These are phyloP conservation scores for Cabera pusaria DNA, from an alignment of 2,888 invertebrate species.

Conservation along the genomic window DNA sequence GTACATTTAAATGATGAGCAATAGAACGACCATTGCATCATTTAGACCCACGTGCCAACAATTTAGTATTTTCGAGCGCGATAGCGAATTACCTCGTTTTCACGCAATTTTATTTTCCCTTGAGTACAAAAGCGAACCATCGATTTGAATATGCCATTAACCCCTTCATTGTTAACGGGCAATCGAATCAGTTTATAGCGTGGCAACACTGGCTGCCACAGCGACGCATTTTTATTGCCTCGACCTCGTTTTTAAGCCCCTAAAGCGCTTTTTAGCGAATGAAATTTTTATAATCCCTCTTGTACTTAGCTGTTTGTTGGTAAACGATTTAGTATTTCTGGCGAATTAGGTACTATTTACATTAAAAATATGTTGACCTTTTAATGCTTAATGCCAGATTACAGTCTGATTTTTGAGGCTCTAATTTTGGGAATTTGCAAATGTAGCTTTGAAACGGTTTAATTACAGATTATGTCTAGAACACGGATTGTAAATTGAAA, in stretches of 20 bases:
- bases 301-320: slow-evolving; percentile 23
- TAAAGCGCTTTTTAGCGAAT: slow-evolving; percentile 52
- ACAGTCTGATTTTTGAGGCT: too few relatives aligned
- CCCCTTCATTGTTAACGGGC: slow-evolving; percentile 31
- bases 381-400: too few relatives aligned
- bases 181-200: slow-evolving; percentile 35
- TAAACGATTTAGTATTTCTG: slow-evolving; percentile 30
- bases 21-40: too few relatives aligned
- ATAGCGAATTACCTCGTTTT: slow-evolving; percentile 6
- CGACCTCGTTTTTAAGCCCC: slow-evolving; percentile 51
- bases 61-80: not conserved
- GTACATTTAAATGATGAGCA: too few relatives aligned
- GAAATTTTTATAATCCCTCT: slow-evolving; percentile 46
- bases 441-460: too few relatives aligned
- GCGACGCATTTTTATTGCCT: slow-evolving; percentile 53
- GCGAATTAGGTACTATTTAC: slow-evolving; percentile 16
- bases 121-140: slow-evolving; percentile 16
- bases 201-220: slow-evolving; percentile 23
- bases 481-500: too few relatives aligned
- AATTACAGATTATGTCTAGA: too few relatives aligned
- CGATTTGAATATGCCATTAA: slow-evolving; percentile 31
- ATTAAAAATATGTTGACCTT: too few relatives aligned
- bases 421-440: too few relatives aligned
- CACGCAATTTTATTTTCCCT: slow-evolving; percentile 13
- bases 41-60: too few relatives aligned